Evolutionary conservation across 2,797 vertebrate genomes (phyloP).

Genomic region (Anguilla obscura): DNA sequence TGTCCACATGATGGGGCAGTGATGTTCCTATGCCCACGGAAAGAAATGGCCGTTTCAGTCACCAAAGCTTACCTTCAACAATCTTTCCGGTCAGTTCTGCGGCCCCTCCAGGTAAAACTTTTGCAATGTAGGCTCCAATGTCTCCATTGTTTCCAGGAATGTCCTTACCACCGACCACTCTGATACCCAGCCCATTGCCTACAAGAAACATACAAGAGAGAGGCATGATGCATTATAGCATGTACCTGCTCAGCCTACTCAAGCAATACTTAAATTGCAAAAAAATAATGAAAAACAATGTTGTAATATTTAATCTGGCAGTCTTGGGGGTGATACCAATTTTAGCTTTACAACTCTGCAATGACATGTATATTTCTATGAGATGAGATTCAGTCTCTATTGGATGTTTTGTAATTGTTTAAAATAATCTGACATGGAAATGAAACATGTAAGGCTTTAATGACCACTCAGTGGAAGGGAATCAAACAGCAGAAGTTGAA

Average conservation of each 20-base stretch:
- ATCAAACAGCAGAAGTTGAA: constrained; percentile 59
- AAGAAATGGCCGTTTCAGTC: neutral
- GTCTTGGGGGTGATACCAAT: constrained; percentile 57
- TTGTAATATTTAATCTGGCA: constrained; percentile 20
- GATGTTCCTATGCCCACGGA: neutral
- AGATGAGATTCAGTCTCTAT: constrained; percentile 17
- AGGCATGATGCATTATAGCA: neutral
- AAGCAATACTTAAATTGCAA: neutral
- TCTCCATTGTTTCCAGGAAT: constrained; percentile 88
- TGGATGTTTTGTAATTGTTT: constrained; percentile 18
- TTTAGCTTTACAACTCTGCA: too few species aligned
- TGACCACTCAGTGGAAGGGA: constrained; percentile 59
- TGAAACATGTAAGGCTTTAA: constrained; percentile 62
- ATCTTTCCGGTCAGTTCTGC: constrained; percentile 95
- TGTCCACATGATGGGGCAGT: neutral
- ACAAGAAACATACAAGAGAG: constrained; percentile 34
- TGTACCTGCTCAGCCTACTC: neutral
- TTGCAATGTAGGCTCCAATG: constrained; percentile 95
- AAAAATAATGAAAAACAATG: neutral
- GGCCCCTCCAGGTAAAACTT: constrained; percentile 91
- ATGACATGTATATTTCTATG: constrained; percentile 1
- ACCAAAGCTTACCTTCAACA: constrained; percentile 83
- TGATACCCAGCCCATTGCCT: constrained; percentile 88
- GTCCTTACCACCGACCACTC: constrained; percentile 95
- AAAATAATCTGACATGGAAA: constrained; percentile 59